Conservation (phyloP, 2,113 vertebrate genomes). For the Pipa parva region DNA sequence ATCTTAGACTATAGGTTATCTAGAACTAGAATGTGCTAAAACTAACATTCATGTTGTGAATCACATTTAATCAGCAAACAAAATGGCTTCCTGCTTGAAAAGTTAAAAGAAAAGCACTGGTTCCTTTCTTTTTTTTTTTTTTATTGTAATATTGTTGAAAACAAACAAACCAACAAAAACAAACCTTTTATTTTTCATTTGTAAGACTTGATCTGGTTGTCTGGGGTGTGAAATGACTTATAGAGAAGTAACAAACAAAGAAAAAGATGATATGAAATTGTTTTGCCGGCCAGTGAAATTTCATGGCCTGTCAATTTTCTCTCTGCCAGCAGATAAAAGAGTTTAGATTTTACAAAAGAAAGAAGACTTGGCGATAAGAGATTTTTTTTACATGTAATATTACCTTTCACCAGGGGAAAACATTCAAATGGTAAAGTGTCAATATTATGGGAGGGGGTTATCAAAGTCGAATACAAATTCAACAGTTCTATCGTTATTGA, state of each 20-base stretch:
- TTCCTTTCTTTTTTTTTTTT: neutral
- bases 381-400: no score
- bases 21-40: no score
- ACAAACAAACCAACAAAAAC: no score
- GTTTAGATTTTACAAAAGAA: constrained; percentile 13
- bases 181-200: neutral
- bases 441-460: no score
- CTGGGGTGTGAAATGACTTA: constrained; percentile 15
- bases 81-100: constrained; percentile 23
- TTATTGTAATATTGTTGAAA: no score
- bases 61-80: no score
- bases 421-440: no score
- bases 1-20: no score
- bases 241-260: constrained; percentile 1
- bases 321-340: constrained; percentile 10
- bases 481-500: no score
- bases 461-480: no score
- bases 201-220: neutral
- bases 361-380: neutral
- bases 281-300: constrained; percentile 10
- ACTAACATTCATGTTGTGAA: no score
- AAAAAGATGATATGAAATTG: constrained; percentile 14
- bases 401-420: no score
- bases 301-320: constrained; percentile 7
- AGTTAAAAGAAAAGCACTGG: constrained; percentile 15